Conservation (phyloP, 2,888 invertebrate species). For the Stratiomys singularior region DNA sequence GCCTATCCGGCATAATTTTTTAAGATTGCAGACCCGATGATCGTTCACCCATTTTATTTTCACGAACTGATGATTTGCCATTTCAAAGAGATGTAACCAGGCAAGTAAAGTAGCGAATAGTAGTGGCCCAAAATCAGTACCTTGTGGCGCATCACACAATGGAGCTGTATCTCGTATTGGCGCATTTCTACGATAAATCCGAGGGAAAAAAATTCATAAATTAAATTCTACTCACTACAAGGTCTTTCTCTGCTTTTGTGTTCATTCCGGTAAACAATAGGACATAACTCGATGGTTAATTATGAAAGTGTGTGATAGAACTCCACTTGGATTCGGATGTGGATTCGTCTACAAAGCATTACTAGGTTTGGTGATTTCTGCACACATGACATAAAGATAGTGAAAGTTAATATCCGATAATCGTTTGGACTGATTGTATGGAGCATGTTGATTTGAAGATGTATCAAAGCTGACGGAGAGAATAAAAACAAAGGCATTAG, state of each 20-base stretch:
- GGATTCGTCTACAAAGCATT: background rate
- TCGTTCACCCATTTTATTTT: background rate
- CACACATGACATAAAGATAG: background rate
- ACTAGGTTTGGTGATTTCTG: background rate
- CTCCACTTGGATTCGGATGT: background rate
- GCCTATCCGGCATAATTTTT: background rate
- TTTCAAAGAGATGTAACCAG: background rate
- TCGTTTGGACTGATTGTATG: background rate
- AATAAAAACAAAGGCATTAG: background rate
- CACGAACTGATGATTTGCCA: constrained; percentile 20
- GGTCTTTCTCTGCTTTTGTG: constrained; percentile 10
- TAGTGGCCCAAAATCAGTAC: constrained; percentile 22
- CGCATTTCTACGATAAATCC: too few relatives aligned
- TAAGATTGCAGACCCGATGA: background rate
- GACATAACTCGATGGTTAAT: constrained; percentile 29
- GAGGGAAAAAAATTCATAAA: constrained; percentile 10
- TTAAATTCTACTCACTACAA: constrained; percentile 36
- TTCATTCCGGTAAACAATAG: constrained; percentile 13
- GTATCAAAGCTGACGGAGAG: background rate
- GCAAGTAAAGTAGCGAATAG: constrained; percentile 2
- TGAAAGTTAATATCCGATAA: constrained; percentile 32
- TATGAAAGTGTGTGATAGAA: constrained; percentile 28
- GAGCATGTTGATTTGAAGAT: background rate
- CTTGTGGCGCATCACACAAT: constrained; percentile 10
- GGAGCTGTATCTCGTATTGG: background rate